Percentiles rank a stretch among this genome's conserved stretches.
These are phyloP conservation scores for Microplitis demolitor DNA, from an alignment of 1,140 invertebrate genomes.

Conservation along the genomic window DNA sequence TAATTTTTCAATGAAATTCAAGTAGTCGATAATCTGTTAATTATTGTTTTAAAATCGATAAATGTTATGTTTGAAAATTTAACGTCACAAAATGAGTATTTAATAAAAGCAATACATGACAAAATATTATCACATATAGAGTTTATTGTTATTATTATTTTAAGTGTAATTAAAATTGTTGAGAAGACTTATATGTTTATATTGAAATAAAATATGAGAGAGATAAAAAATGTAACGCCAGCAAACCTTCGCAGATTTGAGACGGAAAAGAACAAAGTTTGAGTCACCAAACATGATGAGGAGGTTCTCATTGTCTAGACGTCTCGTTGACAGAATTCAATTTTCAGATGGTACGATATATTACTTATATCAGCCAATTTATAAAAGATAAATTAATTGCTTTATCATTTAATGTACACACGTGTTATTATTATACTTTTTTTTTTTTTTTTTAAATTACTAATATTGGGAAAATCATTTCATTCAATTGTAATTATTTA, in stretches of 20 bases:
- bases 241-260: constrained; percentile 50
- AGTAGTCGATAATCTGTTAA: background rate
- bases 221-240: constrained; percentile 27
- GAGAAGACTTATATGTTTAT: background rate
- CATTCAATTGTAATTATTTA: constrained; percentile 11
- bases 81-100: background rate
- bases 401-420: constrained; percentile 19
- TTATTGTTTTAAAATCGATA: background rate
- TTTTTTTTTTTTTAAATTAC: background rate
- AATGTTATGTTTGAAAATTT: constrained; percentile 1
- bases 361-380: background rate
- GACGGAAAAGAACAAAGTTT: constrained; percentile 57
- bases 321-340: constrained; percentile 49
- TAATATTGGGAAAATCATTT: background rate
- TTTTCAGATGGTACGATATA: constrained; percentile 52
- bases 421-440: background rate
- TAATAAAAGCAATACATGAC: background rate
- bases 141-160: background rate
- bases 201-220: background rate
- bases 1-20: background rate
- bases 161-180: constrained; percentile 12
- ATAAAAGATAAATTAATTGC: constrained; percentile 19
- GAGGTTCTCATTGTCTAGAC: constrained; percentile 48
- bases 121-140: background rate
- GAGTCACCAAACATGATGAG: constrained; percentile 44